Evolutionary conservation across 2,113 vertebrate genomes (phyloP).

Genomic region (Scolopax mira): DNA sequence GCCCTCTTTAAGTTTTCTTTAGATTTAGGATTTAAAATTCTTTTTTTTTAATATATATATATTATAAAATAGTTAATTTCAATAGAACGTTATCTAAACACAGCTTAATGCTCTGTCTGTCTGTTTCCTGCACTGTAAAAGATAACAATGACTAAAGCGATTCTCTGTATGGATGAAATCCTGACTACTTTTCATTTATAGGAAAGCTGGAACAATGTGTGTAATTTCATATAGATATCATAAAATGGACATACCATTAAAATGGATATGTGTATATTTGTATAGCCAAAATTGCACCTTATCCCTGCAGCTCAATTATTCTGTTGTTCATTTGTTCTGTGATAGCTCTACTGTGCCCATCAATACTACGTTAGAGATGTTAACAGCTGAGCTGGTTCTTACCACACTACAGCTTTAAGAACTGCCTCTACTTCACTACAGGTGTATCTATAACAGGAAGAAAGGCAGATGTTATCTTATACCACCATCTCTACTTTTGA

Average conservation of each 20-base stretch:
- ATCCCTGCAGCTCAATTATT: neutral
- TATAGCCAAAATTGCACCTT: neutral
- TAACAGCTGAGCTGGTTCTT: neutral
- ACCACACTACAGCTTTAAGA: neutral
- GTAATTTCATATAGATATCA: neutral
- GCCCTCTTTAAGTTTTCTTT: neutral
- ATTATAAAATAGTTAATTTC: neutral
- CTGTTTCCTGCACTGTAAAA: neutral
- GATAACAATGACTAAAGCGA: neutral
- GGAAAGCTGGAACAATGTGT: neutral
- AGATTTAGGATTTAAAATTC: neutral
- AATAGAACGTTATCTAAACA: neutral
- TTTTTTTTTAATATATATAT: neutral
- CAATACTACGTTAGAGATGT: neutral
- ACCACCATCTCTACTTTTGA: neutral
- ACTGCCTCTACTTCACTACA: neutral
- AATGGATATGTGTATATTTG: neutral
- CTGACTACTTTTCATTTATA: neutral
- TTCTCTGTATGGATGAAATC: neutral
- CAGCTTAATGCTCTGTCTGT: neutral
- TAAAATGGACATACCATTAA: neutral
- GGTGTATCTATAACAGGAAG: neutral
- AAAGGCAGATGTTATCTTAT: neutral
- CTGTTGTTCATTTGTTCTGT: neutral
- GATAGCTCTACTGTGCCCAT: neutral